Percentiles rank a stretch among this genome's conserved stretches.
These are phyloP conservation scores for Craseonycteris thonglongyai DNA, from an alignment of 2,113 vertebrate genomes.

Conservation along the genomic window DNA sequence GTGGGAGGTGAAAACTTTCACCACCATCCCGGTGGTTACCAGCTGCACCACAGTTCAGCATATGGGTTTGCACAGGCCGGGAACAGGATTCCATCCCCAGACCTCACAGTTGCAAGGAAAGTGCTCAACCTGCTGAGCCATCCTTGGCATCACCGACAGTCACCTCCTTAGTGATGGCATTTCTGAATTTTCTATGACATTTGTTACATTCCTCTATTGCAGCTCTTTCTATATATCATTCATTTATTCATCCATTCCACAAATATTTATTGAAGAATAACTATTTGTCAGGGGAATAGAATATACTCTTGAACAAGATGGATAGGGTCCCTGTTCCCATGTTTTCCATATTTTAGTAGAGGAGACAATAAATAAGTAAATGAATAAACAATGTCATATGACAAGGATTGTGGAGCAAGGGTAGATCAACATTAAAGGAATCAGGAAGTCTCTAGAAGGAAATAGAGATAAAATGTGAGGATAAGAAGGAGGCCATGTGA, in stretches of 20 bases:
- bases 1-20: too few relatives aligned
- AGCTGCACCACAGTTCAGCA: too few relatives aligned
- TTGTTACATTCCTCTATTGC: not conserved
- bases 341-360: not conserved
- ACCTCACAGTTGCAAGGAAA: too few relatives aligned
- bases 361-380: not conserved
- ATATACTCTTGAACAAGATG: not conserved
- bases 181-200: not conserved
- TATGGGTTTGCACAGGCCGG: too few relatives aligned
- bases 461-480: not conserved
- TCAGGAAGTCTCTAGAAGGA: not conserved
- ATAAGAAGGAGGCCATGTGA: not conserved
- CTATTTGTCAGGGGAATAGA: not conserved
- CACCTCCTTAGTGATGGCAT: not conserved
- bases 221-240: not conserved
- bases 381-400: not conserved
- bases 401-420: not conserved
- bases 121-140: too few relatives aligned
- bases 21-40: too few relatives aligned
- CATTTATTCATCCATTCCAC: not conserved
- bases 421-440: not conserved
- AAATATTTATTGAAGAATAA: not conserved
- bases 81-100: too few relatives aligned
- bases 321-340: not conserved
- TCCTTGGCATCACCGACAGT: too few relatives aligned